phyloP scores from a whole-genome alignment of 2,888 invertebrate species.

The Pherbina coryleti region DNA sequence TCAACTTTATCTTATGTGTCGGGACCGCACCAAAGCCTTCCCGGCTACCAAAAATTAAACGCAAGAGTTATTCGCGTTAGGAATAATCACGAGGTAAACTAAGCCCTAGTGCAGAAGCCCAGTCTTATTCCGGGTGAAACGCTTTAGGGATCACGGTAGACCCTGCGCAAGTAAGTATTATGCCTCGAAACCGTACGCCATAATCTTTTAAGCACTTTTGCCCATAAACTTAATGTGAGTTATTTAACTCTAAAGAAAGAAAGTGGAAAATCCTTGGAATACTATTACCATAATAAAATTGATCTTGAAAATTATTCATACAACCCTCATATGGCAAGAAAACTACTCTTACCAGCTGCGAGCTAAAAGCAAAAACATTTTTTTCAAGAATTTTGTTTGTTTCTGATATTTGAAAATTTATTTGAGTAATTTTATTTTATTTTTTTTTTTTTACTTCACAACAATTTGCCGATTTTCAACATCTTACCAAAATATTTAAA shows the following conservation, averaged over 20 bases:
- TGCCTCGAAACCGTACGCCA: conserved; percentile 9
- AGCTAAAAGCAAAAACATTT: background rate
- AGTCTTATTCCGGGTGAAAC: conserved; percentile 52
- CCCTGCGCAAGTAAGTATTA: conserved; percentile 54
- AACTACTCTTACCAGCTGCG: background rate
- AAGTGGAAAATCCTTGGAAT: background rate
- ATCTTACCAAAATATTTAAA: no score
- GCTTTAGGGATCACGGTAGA: conserved; percentile 55
- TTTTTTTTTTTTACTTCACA: no score
- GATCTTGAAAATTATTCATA: background rate
- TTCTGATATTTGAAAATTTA: no score
- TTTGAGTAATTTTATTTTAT: no score
- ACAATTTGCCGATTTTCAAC: no score
- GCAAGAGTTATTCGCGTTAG: conserved; percentile 81
- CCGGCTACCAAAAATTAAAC: conserved; percentile 78
- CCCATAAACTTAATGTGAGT: background rate
- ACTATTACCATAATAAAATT: background rate
- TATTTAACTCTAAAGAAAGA: background rate
- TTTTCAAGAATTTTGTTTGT: background rate
- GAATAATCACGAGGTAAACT: conserved; percentile 82
- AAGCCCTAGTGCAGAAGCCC: conserved; percentile 67
- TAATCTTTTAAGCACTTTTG: background rate
- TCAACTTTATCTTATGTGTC: conserved; percentile 14
- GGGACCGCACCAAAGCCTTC: conserved; percentile 60
- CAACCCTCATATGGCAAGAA: background rate